Percentiles rank a stretch among this genome's conserved stretches.
phyloP scores from a whole-genome alignment of 2,797 vertebrate genomes.

The Smutsia gigantea region DNA sequence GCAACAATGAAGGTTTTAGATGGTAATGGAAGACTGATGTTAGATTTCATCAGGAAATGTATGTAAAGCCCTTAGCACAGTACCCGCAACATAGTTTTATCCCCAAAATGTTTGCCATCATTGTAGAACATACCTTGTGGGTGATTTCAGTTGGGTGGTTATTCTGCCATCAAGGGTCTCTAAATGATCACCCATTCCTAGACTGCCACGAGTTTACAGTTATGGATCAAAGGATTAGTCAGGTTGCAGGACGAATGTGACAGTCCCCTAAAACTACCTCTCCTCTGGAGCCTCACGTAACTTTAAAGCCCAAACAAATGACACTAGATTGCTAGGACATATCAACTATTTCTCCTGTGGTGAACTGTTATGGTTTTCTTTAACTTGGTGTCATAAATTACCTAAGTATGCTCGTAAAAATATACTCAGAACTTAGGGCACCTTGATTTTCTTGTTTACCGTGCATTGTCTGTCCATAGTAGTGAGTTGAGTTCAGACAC shows the following conservation, averaged over 20 bases:
- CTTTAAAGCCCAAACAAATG: neutral
- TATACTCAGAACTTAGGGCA: neutral
- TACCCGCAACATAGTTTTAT: neutral
- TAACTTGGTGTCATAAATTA: neutral
- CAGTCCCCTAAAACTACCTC: neutral
- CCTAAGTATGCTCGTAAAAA: neutral
- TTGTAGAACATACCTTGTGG: neutral
- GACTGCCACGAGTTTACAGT: neutral
- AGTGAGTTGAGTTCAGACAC: neutral
- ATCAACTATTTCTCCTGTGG: neutral
- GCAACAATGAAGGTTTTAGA: neutral
- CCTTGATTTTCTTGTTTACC: neutral
- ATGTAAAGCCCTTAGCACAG: neutral
- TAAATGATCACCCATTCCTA: neutral
- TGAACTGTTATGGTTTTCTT: neutral
- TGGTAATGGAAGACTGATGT: neutral
- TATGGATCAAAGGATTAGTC: neutral
- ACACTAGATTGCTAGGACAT: neutral
- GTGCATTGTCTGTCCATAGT: neutral
- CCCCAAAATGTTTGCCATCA: neutral
- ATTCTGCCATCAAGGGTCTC: neutral
- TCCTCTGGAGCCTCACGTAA: neutral
- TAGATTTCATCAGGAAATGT: neutral
- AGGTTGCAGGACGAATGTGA: neutral
- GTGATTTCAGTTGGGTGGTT: neutral